Conservation (phyloP, 1,140 invertebrate species). For the Acromyrmex heyeri region DNA sequence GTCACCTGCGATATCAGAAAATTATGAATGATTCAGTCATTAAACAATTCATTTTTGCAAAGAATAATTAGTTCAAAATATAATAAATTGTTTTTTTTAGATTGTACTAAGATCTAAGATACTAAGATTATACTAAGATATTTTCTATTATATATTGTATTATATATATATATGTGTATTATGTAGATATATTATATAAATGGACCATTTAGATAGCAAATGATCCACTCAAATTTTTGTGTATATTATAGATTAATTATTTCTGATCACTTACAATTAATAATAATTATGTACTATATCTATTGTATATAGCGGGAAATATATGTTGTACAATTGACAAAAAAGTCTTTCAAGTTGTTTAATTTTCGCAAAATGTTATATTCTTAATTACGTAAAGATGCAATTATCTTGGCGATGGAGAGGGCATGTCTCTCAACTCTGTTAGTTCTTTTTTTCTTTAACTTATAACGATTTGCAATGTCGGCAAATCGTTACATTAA, state of each 20-base stretch:
- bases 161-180: too few relatives aligned
- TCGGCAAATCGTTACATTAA: background rate
- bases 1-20: background rate
- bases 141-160: too few relatives aligned
- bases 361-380: background rate
- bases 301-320: background rate
- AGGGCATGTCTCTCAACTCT: background rate
- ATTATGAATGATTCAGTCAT: background rate
- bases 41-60: background rate
- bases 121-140: too few relatives aligned
- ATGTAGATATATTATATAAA: too few relatives aligned
- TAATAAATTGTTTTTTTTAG: background rate
- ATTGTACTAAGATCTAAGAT: too few relatives aligned
- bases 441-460: background rate
- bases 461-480: conserved; percentile 23
- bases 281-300: background rate
- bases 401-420: conserved; percentile 2
- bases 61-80: background rate
- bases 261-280: background rate
- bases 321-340: too few relatives aligned
- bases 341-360: background rate
- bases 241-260: conserved; percentile 5
- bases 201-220: too few relatives aligned
- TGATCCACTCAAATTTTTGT: too few relatives aligned
- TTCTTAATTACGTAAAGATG: conserved; percentile 15